Conservation (phyloP, 2,797 vertebrate genomes). For the Spea hammondii region DNA sequence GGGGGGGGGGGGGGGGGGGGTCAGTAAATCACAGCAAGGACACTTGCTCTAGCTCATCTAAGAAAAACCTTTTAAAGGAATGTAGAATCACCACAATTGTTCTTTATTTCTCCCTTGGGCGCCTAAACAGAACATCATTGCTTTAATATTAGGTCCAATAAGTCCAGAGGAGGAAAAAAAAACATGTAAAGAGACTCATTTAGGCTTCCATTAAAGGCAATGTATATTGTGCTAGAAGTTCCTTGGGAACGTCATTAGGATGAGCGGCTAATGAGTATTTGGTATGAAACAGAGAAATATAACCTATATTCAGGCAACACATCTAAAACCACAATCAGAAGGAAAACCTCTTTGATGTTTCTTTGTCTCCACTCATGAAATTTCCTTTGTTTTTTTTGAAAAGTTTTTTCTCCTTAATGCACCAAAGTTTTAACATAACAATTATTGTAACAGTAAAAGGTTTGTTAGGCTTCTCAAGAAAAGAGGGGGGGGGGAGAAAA, state of each 20-base stretch:
- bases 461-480: conserved; percentile 62
- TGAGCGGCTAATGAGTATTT: conserved; percentile 91
- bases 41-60: not conserved
- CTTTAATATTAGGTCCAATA: conserved; percentile 64
- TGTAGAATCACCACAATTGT: conserved; percentile 15
- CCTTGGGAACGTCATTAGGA: conserved; percentile 90
- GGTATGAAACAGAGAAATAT: conserved; percentile 80
- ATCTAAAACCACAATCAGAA: conserved; percentile 90
- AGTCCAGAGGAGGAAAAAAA: conserved; percentile 60
- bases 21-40: not conserved
- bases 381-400: conserved; percentile 70
- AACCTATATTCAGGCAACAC: conserved; percentile 86
- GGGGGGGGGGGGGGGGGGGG: too few species aligned
- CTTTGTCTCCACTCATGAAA: conserved; percentile 91
- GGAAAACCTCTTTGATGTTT: conserved; percentile 91
- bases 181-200: conserved; percentile 74
- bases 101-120: conserved; percentile 19
- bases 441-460: conserved; percentile 79
- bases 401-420: conserved; percentile 76
- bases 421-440: conserved; percentile 82
- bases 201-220: conserved; percentile 81
- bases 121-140: conserved; percentile 25
- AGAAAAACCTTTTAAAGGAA: conserved; percentile 20
- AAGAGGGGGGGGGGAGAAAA: not conserved
- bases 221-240: conserved; percentile 83